Percentiles rank a stretch among this genome's conserved stretches.
Evolutionary conservation across 2,888 invertebrate genomes (phyloP).

Genomic region (Cepaea hortensis): DNA sequence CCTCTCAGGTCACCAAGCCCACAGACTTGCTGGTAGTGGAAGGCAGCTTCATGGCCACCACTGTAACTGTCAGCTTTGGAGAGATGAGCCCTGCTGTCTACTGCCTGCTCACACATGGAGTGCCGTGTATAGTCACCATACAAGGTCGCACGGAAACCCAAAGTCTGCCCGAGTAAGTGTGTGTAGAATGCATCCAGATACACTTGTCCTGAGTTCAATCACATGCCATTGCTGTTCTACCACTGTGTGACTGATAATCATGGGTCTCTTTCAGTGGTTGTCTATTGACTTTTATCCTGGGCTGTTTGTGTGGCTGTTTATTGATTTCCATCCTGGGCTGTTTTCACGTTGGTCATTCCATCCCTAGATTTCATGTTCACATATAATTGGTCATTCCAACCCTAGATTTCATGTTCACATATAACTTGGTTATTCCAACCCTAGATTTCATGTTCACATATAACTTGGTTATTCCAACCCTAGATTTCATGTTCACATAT

Average conservation of each 20-base stretch:
- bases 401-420: no score
- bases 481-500: no score
- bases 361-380: no score
- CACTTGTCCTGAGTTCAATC: no score
- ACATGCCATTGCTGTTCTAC: no score
- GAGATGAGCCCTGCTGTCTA: conserved; percentile 48
- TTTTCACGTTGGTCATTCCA: no score
- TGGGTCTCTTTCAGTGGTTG: neutral
- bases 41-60: conserved; percentile 44
- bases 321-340: no score
- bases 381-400: no score
- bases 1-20: conserved; percentile 47
- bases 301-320: no score
- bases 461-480: no score
- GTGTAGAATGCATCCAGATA: neutral
- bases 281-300: neutral
- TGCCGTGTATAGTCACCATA: conserved; percentile 50
- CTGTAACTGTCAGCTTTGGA: conserved; percentile 46
- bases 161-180: conserved; percentile 34
- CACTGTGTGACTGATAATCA: neutral
- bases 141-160: conserved; percentile 44
- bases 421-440: no score
- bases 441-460: no score
- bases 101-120: conserved; percentile 55
- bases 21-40: conserved; percentile 49